phyloP scores from a whole-genome alignment of 1,140 invertebrate species.

The Eueides isabella region DNA sequence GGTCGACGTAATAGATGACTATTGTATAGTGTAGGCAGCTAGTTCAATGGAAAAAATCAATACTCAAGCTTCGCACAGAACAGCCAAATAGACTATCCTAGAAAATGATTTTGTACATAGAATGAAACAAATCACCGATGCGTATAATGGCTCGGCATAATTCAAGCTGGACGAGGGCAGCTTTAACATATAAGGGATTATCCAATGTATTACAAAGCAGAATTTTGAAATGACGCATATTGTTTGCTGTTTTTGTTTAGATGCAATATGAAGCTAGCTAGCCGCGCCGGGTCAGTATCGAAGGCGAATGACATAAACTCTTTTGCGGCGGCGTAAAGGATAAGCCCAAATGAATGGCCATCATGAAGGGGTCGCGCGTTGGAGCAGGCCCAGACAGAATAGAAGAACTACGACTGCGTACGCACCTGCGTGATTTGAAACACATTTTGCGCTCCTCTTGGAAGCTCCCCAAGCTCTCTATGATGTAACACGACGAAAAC shows the following conservation, averaged over 20 bases:
- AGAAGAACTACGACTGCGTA: conserved; percentile 93
- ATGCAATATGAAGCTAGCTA: conserved; percentile 63
- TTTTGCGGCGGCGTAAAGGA: conserved; percentile 82
- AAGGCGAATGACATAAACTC: conserved; percentile 79
- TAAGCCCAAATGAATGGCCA: conserved; percentile 82
- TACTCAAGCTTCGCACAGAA: conserved; percentile 62
- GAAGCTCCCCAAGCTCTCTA: conserved; percentile 65
- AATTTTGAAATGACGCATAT: conserved; percentile 56
- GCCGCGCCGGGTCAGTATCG: conserved; percentile 64
- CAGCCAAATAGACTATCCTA: conserved; percentile 44
- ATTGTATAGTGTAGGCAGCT: conserved; percentile 58
- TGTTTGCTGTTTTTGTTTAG: conserved; percentile 69
- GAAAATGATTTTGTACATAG: conserved; percentile 22
- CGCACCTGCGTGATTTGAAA: conserved; percentile 92
- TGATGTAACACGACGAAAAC: conserved; percentile 79
- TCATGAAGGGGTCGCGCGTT: conserved; percentile 81
- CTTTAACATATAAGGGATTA: conserved; percentile 23
- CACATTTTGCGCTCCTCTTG: conserved; percentile 78
- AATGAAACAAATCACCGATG: conserved; percentile 18
- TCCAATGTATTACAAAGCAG: conserved; percentile 24
- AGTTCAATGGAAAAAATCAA: conserved; percentile 72
- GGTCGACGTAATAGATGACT: conserved; percentile 16
- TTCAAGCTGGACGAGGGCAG: conserved; percentile 30
- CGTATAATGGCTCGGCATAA: conserved; percentile 13
- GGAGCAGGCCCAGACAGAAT: conserved; percentile 92